Evolutionary conservation across 1,140 invertebrate genomes (phyloP), one percentile per base, ranked within the genome.

Genomic region (Ceratitis capitata): DNA sequence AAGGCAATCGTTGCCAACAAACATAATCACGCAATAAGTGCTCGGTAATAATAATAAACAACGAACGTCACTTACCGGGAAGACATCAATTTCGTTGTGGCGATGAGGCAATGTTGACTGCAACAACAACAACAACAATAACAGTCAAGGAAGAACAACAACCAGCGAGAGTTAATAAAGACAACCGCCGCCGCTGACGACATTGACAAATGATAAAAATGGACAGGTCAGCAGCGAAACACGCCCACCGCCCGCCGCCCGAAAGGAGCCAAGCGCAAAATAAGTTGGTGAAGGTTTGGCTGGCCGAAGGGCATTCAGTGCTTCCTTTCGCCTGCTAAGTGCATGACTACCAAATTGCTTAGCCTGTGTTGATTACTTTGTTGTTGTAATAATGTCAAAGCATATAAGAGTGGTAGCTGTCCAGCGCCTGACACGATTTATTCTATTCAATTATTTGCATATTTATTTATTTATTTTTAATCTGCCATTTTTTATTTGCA

Each of bases 31-130:
- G 69, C 69, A 78, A 45, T 78, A 78, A 78, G 69, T 78, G 69
- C 69, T 78, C 69, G 39, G n/a, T 78, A 78, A 78, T 45, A 78
- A 78, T 78, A 78, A 78, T 78, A 78, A 78, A 78, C 69, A 78
- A 45, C n/a, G 69, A 45, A 78, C 69, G 39, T 47, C 69, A 45
- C 69, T 45, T 45, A 78, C 32, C 69, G 69, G 69, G 69, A 78
- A 78, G 69, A 78, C 69, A 78, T 78, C 39, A 78, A 78, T 78
- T 78, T 78, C 32, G 69, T 45, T 78, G 26, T 42, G 39, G 69
- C 69, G 35, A 4, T 42, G n/a, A 56, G 5, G 64, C 64, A 19
- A n/a, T n/a, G n/a, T n/a, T n/a, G n/a, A n/a, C n/a, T 16, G 39
- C 61, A 35, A 39, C 2, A 69, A 35, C 29, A 35, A 35, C 1